Conservation (phyloP, 2,888 invertebrate genomes). For the Coelogynopora nodosa region DNA sequence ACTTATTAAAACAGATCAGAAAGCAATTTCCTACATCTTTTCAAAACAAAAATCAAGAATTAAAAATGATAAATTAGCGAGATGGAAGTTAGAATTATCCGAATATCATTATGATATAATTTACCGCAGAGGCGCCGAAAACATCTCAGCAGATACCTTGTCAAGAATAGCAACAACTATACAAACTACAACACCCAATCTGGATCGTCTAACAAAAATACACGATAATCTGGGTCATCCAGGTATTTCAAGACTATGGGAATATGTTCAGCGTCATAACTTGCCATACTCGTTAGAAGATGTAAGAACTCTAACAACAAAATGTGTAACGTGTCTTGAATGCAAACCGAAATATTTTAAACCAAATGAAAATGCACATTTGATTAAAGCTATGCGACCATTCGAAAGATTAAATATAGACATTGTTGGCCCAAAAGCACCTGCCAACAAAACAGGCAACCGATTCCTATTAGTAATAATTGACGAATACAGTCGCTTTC, state of each 20-base stretch:
- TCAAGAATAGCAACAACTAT: not conserved
- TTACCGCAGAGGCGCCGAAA: not conserved
- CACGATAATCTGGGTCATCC: not conserved
- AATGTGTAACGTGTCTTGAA: slow-evolving; percentile 12
- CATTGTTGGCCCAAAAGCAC: not conserved
- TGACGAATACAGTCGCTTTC: not conserved
- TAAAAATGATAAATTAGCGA: slow-evolving; percentile 1
- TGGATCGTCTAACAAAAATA: not conserved
- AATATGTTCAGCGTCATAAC: not conserved
- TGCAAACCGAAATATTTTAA: not conserved
- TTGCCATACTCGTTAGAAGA: not conserved
- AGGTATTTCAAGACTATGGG: not conserved
- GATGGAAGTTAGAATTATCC: slow-evolving; percentile 6
- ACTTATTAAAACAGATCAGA: slow-evolving; percentile 25
- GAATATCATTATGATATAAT: slow-evolving; percentile 7
- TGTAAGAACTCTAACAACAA: not conserved
- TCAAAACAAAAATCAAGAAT: not conserved
- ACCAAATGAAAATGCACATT: not conserved
- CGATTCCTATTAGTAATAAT: not conserved
- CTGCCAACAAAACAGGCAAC: not conserved
- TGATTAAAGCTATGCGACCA: slow-evolving; percentile 20
- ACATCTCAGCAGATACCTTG: slow-evolving; percentile 17
- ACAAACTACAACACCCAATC: not conserved
- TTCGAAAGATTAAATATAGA: slow-evolving; percentile 10
- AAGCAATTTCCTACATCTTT: slow-evolving; percentile 17